phyloP scores from a whole-genome alignment of 2,888 invertebrate species.

The Callosobruchus maculatus region DNA sequence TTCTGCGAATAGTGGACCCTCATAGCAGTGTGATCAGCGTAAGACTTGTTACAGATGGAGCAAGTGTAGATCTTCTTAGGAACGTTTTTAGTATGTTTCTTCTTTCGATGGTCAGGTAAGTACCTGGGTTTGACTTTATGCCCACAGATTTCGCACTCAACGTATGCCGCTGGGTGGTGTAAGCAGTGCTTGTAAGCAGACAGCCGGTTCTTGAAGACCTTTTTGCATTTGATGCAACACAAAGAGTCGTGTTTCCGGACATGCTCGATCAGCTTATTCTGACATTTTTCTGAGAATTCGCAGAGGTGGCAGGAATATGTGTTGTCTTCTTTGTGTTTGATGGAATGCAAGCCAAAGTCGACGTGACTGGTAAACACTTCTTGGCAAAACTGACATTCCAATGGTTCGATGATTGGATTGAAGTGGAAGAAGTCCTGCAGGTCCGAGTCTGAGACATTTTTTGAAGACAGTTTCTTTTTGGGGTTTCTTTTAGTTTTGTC shows the following conservation, averaged over 20 bases:
- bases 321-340: slow-evolving; percentile 32
- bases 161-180: slow-evolving; percentile 42
- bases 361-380: slow-evolving; percentile 48
- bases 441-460: neutral
- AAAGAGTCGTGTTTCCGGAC: slow-evolving; percentile 39
- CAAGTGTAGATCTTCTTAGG: slow-evolving; percentile 38
- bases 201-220: slow-evolving; percentile 28
- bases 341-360: slow-evolving; percentile 39
- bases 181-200: slow-evolving; percentile 21
- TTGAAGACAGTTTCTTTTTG: neutral
- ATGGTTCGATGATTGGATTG: slow-evolving; percentile 33
- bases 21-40: slow-evolving; percentile 41
- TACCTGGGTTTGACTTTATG: slow-evolving; percentile 52
- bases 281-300: slow-evolving; percentile 28
- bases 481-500: neutral
- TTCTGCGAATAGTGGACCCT: slow-evolving; percentile 44
- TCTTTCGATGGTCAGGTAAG: slow-evolving; percentile 48
- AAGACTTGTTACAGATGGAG: slow-evolving; percentile 50
- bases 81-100: slow-evolving; percentile 48
- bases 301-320: slow-evolving; percentile 40
- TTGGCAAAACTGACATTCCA: slow-evolving; percentile 54
- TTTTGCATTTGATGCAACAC: slow-evolving; percentile 41
- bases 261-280: slow-evolving; percentile 36
- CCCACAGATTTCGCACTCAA: slow-evolving; percentile 53
- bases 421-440: slow-evolving; percentile 1